Conservation (phyloP, 2,888 invertebrate genomes). For the Ormyrus rosae region DNA sequence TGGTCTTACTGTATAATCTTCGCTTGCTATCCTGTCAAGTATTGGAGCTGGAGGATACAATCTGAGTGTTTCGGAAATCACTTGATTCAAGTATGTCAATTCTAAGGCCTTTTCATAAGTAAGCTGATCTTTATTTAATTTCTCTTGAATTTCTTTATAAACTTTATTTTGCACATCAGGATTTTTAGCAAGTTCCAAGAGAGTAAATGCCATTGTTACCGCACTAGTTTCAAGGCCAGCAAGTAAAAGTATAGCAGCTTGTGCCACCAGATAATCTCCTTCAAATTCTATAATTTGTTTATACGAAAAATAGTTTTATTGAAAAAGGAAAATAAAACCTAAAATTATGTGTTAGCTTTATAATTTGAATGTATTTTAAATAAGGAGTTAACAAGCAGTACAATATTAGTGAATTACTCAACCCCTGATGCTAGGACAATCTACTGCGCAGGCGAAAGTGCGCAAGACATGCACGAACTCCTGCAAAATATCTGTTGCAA, state of each 20-base stretch:
- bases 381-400: too few relatives aligned
- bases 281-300: conserved; percentile 61
- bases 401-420: too few relatives aligned
- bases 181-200: conserved; percentile 66
- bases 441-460: too few relatives aligned
- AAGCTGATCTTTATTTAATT: conserved; percentile 57
- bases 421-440: too few relatives aligned
- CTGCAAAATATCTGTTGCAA: too few relatives aligned
- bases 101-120: conserved; percentile 64
- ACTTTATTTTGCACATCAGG: conserved; percentile 64
- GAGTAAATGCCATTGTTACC: conserved; percentile 62
- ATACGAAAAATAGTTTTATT: too few relatives aligned
- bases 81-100: conserved; percentile 68
- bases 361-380: too few relatives aligned
- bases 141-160: conserved; percentile 62
- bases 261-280: conserved; percentile 66
- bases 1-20: conserved; percentile 64
- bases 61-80: conserved; percentile 66
- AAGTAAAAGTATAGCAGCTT: conserved; percentile 67
- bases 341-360: too few relatives aligned
- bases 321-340: too few relatives aligned
- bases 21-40: conserved; percentile 63
- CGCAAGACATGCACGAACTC: too few relatives aligned
- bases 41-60: conserved; percentile 68
- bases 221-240: conserved; percentile 68